phyloP scores from a whole-genome alignment of 2,113 vertebrate genomes.

The Bos javanicus region DNA sequence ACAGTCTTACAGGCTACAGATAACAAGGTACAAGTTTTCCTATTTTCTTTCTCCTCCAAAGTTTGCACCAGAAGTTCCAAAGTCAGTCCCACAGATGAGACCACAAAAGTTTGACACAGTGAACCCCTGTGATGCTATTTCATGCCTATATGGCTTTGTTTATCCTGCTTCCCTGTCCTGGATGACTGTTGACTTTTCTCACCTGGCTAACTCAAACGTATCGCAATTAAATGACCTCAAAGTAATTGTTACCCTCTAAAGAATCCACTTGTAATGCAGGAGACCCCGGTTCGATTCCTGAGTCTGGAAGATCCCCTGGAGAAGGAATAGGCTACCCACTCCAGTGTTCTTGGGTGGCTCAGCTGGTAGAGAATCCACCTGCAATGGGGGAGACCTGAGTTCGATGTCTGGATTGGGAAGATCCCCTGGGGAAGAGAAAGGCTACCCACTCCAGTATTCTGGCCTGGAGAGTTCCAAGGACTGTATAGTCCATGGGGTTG shows the following conservation, averaged over 20 bases:
- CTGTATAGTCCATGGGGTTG: background rate
- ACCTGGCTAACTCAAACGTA: background rate
- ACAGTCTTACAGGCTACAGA: background rate
- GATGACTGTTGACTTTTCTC: background rate
- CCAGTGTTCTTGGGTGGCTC: background rate
- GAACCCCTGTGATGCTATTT: background rate
- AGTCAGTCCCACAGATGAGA: background rate
- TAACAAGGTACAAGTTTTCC: background rate
- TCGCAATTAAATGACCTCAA: background rate
- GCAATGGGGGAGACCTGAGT: background rate
- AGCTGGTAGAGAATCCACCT: background rate
- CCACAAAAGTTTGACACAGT: background rate
- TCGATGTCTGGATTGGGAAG: background rate
- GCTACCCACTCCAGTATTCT: background rate
- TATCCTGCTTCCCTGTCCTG: background rate
- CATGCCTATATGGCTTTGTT: background rate
- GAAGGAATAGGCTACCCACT: background rate
- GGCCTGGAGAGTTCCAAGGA: background rate
- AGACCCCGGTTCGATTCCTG: background rate
- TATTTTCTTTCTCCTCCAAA: background rate
- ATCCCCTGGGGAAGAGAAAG: background rate
- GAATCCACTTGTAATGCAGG: background rate
- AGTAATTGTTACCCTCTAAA: background rate
- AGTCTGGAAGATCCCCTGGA: background rate
- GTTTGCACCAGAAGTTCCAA: background rate